Conservation (phyloP, 2,888 invertebrate species). For the Xylophagus ater region DNA sequence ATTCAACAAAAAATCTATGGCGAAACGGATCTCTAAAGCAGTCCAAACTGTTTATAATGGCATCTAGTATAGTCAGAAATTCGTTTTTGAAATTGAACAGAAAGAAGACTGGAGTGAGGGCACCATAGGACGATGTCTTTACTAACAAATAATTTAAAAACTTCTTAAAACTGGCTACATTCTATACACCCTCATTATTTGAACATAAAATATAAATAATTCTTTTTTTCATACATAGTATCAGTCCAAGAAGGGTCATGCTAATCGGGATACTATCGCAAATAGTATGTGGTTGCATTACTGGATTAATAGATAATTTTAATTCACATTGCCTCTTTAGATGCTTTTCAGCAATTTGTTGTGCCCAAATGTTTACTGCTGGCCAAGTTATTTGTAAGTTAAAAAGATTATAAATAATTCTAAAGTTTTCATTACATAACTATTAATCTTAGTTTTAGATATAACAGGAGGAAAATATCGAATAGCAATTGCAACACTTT, state of each 20-base stretch:
- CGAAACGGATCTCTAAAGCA: no score
- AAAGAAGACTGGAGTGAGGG: no score
- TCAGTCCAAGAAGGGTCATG: constrained; percentile 37
- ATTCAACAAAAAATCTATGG: no score
- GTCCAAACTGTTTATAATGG: no score
- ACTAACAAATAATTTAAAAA: no score
- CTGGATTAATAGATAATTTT: constrained; percentile 35
- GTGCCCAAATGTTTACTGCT: constrained; percentile 39
- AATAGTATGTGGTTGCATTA: constrained; percentile 35
- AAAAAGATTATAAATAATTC: neutral
- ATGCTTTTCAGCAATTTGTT: constrained; percentile 37
- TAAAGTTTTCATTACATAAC: neutral
- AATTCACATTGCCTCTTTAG: constrained; percentile 38
- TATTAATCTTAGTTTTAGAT: constrained; percentile 31
- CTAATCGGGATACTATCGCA: constrained; percentile 36
- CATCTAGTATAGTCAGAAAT: no score
- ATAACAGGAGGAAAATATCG: constrained; percentile 37
- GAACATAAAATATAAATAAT: constrained; percentile 1
- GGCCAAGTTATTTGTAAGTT: constrained; percentile 39
- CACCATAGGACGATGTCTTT: no score
- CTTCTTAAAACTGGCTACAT: no score
- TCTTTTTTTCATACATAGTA: constrained; percentile 20
- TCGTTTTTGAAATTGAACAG: no score
- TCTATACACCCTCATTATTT: no score
- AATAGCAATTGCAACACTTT: constrained; percentile 34